Conservation (phyloP, 2,113 vertebrate species). For the Lycocorax pyrrhopterus region DNA sequence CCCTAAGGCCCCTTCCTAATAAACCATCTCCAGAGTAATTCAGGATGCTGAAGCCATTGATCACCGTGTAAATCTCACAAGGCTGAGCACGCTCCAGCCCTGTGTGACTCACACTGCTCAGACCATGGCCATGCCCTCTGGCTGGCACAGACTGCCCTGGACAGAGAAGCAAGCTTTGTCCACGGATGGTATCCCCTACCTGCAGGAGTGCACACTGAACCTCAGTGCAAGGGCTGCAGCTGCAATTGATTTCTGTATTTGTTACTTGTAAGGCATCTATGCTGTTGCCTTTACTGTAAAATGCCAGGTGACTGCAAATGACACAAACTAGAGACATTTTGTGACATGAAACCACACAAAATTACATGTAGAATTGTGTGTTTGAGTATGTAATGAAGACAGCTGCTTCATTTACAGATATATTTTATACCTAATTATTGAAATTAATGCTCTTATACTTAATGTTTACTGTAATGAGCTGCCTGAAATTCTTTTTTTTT, state of each 20-base stretch:
- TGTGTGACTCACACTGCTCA: neutral
- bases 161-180: constrained; percentile 17
- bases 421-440: neutral
- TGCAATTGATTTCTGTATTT: neutral
- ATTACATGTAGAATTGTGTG: neutral
- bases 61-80: constrained; percentile 52
- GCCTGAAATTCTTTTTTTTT: neutral
- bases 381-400: neutral
- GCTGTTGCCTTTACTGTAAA: neutral
- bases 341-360: neutral
- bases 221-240: neutral
- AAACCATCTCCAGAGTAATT: constrained; percentile 68
- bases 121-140: constrained; percentile 5
- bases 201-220: accelerated
- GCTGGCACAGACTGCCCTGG: constrained; percentile 23
- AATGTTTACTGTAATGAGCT: neutral
- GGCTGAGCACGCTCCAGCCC: constrained; percentile 37
- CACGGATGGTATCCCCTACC: neutral
- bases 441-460: neutral
- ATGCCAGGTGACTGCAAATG: neutral
- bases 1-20: constrained; percentile 64
- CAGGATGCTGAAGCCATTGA: constrained; percentile 60
- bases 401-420: neutral
- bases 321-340: neutral
- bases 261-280: neutral